Evolutionary conservation across 2,797 vertebrate species (phyloP).

Genomic region (Lepus oiostolus): DNA sequence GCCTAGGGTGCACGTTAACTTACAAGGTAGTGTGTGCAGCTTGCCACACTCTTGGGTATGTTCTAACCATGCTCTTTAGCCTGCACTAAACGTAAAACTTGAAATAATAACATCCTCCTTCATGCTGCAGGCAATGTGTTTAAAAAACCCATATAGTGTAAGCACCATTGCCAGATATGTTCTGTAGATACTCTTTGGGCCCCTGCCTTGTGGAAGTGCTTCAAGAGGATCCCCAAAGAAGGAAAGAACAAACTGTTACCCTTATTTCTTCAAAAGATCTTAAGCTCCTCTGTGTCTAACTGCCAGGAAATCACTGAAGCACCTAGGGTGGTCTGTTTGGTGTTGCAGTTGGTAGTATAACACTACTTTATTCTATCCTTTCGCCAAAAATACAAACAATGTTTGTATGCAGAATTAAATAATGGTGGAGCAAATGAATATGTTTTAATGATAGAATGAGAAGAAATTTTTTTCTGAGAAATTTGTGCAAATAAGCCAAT

Average conservation of each 20-base stretch:
- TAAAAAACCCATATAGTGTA: not conserved
- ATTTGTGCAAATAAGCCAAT: not conserved
- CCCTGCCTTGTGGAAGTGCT: not conserved
- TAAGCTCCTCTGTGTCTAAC: not conserved
- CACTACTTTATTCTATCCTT: not conserved
- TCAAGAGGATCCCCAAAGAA: not conserved
- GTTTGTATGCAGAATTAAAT: not conserved
- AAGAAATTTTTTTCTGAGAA: slow-evolving; percentile 23
- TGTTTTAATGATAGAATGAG: not conserved
- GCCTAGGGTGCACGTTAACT: not conserved
- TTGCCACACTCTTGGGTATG: not conserved
- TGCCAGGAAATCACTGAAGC: not conserved
- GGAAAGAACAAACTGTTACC: not conserved
- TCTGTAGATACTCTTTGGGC: not conserved
- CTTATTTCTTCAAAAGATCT: not conserved
- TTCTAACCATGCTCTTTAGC: not conserved
- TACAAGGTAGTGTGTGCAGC: not conserved
- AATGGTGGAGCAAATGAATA: not conserved
- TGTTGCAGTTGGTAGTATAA: not conserved
- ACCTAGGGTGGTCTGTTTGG: not conserved
- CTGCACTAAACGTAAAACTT: not conserved
- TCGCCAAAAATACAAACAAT: not conserved
- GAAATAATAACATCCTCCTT: not conserved
- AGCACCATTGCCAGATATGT: not conserved
- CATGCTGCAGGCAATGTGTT: not conserved